Base-by-base conservation (phyloP, 2,797 vertebrate species). In the Takifugu ocellatus region DNA sequence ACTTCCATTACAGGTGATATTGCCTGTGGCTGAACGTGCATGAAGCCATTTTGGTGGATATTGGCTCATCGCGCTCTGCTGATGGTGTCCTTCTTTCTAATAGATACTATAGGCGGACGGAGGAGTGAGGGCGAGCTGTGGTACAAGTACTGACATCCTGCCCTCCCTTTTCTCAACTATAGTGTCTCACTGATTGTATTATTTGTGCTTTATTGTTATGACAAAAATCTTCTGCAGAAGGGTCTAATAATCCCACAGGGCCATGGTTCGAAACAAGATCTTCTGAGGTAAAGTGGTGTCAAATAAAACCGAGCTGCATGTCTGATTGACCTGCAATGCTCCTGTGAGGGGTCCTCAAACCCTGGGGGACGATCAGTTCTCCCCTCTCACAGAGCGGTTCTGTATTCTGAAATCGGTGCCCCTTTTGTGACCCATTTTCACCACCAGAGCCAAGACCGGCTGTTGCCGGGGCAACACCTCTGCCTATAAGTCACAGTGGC, bases 401-500 rank as follows among this genome's bases (percentile, higher is more conserved):
- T 84, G 64, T 75, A 72, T 79, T 74, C 64, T 74, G 63, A 71
- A 82, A 75, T 72, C 77, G 71, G 67, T 72, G 71, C 86, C 78
- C 74, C 66, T 62, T 83, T 82, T 74, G 65, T 80, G 48, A 74
- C 79, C 79, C 69, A 77, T 57, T 79, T 77, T 75, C 75, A 72
- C 75, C 59, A 77, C 79, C 79, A 68, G 72, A 83, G 80, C 78
- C 81, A 76, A 81, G 81, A 87, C 88, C 87, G 87, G 83, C 83
- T 67, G 91, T 92, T 91, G 86, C 88, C 86, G 47, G 68, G 89
- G 88, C 78, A 92, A 92, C 90, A 26, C 76, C 70, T 70, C 84
- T 84, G 81, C 81, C 84, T 80, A 39, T 39, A 84, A 88, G 84
- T 85, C 85, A 87, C 73, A 84, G 72, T 75, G 76, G 77, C 81